A percentile compares a stretch with the other conserved stretches of the same genome.
phyloP scores from a whole-genome alignment of 2,888 invertebrate species.

The Idaea straminata region DNA sequence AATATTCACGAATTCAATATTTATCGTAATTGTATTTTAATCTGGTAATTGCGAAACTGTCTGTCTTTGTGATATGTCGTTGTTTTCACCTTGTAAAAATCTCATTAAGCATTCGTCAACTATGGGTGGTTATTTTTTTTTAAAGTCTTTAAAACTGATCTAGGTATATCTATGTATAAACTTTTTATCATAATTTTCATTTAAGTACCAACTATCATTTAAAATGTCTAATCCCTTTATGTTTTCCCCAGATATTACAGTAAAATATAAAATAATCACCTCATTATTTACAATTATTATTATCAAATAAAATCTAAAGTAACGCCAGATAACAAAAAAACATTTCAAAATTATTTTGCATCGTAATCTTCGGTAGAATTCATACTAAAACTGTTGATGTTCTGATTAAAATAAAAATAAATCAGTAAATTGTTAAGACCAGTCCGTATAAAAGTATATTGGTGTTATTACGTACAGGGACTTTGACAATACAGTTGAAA shows the following conservation, averaged over 20 bases:
- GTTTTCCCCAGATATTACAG: too few relatives aligned
- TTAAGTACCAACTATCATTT: too few relatives aligned
- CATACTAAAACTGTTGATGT: neutral
- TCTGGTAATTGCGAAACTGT: neutral
- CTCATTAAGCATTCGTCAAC: constrained; percentile 5
- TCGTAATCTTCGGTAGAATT: neutral
- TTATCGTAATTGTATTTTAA: neutral
- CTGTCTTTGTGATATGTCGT: neutral
- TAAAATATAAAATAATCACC: too few relatives aligned
- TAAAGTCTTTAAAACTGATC: neutral
- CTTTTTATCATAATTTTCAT: too few relatives aligned
- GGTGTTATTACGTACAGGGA: constrained; percentile 66
- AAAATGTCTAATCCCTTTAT: too few relatives aligned
- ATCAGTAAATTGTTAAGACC: neutral
- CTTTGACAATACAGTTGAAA: constrained; percentile 68
- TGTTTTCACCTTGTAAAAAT: neutral
- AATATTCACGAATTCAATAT: constrained; percentile 2
- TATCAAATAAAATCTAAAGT: neutral
- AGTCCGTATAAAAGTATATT: constrained; percentile 10
- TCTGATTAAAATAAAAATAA: neutral
- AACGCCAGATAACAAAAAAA: neutral
- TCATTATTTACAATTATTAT: too few relatives aligned
- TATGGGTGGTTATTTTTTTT: neutral
- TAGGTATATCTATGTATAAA: neutral
- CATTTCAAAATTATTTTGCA: neutral